A percentile compares a stretch with the other conserved stretches of the same genome.
Conservation (phyloP, 1,140 invertebrate species). For the Oedothorax gibbosus region DNA sequence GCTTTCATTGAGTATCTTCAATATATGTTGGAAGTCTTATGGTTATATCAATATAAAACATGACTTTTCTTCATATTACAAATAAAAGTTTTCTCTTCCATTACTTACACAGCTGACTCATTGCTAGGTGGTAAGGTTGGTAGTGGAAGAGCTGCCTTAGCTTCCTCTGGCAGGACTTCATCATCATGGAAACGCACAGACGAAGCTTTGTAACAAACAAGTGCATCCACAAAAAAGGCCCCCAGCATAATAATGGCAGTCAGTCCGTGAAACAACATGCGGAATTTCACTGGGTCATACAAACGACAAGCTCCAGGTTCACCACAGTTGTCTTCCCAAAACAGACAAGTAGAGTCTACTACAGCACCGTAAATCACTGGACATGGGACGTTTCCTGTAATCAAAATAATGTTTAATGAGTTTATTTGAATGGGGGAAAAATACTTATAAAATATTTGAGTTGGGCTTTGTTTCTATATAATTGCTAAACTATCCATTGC, state of each 20-base stretch:
- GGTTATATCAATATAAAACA: background rate
- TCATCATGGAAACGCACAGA: constrained; percentile 79
- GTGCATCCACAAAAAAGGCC: constrained; percentile 83
- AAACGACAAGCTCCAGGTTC: constrained; percentile 84
- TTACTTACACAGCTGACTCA: constrained; percentile 45
- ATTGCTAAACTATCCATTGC: too few relatives aligned
- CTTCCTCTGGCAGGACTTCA: constrained; percentile 30
- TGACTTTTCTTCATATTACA: background rate
- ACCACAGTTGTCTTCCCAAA: constrained; percentile 86
- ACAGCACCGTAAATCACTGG: constrained; percentile 93
- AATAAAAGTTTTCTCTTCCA: background rate
- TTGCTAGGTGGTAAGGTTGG: constrained; percentile 28
- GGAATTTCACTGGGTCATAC: constrained; percentile 85
- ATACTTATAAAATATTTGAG: too few relatives aligned
- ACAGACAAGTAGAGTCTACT: constrained; percentile 89
- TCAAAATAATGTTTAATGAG: background rate
- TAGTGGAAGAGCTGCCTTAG: constrained; percentile 3
- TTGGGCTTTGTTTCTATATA: too few relatives aligned
- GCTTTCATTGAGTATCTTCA: too few relatives aligned
- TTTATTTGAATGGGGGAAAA: too few relatives aligned
- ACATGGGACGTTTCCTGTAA: constrained; percentile 86
- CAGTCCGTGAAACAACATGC: constrained; percentile 89
- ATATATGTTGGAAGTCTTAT: background rate
- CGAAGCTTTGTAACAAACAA: constrained; percentile 86
- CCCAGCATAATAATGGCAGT: constrained; percentile 82